phyloP scores from a whole-genome alignment of 2,888 invertebrate species.

The Aphodius sticticus region DNA sequence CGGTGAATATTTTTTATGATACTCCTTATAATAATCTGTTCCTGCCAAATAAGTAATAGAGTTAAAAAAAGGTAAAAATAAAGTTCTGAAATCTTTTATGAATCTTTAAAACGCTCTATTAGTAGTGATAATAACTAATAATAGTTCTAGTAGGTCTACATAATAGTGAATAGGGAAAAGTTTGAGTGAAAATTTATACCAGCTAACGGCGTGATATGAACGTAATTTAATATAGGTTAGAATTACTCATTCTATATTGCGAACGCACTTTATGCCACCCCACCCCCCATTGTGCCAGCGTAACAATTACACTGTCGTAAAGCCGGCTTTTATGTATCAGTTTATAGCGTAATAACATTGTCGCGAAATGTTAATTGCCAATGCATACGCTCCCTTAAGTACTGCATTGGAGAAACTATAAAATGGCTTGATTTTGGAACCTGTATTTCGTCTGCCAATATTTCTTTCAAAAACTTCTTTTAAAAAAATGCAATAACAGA shows the following conservation, averaged over 20 bases:
- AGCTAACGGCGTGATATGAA: neutral
- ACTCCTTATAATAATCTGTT: too few relatives aligned
- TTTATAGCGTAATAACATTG: constrained; percentile 22
- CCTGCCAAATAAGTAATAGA: too few relatives aligned
- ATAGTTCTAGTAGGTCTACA: neutral
- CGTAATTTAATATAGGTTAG: neutral
- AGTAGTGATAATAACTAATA: too few relatives aligned
- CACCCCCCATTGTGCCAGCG: constrained; percentile 4
- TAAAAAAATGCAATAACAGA: too few relatives aligned
- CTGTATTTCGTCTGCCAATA: too few relatives aligned
- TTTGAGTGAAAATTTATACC: neutral
- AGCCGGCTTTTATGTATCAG: constrained; percentile 19
- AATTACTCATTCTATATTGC: neutral
- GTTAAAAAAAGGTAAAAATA: too few relatives aligned
- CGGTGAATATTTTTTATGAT: too few relatives aligned
- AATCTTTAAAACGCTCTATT: too few relatives aligned
- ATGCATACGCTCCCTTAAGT: constrained; percentile 29
- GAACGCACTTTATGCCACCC: constrained; percentile 9
- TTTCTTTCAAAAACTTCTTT: too few relatives aligned
- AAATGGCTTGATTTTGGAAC: too few relatives aligned
- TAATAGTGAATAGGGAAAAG: neutral
- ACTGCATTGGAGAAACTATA: constrained; percentile 7
- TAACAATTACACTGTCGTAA: constrained; percentile 17
- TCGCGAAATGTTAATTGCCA: constrained; percentile 32
- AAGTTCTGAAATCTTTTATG: too few relatives aligned